These are phyloP conservation scores for Drosophila biarmipes DNA, from an alignment of 1,140 invertebrate genomes.

Conservation along the genomic window DNA sequence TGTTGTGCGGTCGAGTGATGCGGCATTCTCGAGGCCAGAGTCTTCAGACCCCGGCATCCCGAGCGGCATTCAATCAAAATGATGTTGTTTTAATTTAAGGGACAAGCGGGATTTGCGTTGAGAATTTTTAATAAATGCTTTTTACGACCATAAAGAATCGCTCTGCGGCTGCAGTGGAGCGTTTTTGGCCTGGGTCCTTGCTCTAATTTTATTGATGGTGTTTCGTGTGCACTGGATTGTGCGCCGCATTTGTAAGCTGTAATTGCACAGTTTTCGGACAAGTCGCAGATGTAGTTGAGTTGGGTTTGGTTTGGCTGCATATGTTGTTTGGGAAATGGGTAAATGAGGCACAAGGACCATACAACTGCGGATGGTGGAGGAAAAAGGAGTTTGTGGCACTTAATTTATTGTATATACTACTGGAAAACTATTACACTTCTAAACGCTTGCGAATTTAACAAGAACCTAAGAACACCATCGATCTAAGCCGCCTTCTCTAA, in stretches of 20 bases:
- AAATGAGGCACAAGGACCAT: slow-evolving; percentile 8
- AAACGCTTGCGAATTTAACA: too few relatives aligned
- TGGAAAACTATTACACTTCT: too few relatives aligned
- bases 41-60: slow-evolving; percentile 14
- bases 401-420: too few relatives aligned
- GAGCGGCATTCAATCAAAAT: slow-evolving; percentile 73
- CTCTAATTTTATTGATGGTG: slow-evolving; percentile 80
- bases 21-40: slow-evolving; percentile 23
- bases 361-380: background rate
- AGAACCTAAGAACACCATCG: too few relatives aligned
- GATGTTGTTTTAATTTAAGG: slow-evolving; percentile 79
- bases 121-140: slow-evolving; percentile 81
- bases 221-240: slow-evolving; percentile 77
- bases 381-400: background rate
- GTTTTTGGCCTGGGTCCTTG: slow-evolving; percentile 48
- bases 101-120: slow-evolving; percentile 69
- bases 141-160: slow-evolving; percentile 67
- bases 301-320: slow-evolving; percentile 17
- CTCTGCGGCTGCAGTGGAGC: slow-evolving; percentile 24
- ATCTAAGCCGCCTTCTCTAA: too few relatives aligned
- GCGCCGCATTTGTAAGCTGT: slow-evolving; percentile 70
- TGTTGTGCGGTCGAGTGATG: slow-evolving; percentile 64
- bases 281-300: slow-evolving; percentile 39
- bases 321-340: slow-evolving; percentile 10
- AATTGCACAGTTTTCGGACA: slow-evolving; percentile 62